phyloP scores from a whole-genome alignment of 2,888 invertebrate genomes.

The Meloe dianella region DNA sequence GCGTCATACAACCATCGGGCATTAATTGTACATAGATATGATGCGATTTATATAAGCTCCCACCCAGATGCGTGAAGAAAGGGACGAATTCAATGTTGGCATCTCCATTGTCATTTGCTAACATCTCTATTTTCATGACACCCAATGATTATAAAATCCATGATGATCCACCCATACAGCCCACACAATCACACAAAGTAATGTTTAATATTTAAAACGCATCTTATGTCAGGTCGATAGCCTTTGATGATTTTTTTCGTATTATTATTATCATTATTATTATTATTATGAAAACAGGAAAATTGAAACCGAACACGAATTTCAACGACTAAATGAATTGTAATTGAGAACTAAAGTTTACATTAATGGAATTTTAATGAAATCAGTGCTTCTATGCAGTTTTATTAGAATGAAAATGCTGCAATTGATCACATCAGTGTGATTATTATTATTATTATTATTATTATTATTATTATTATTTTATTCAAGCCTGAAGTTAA shows the following conservation, averaged over 20 bases:
- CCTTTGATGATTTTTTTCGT: neutral
- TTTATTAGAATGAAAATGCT: neutral
- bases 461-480: no score
- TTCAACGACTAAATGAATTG: neutral
- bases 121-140: slow-evolving; percentile 48
- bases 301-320: neutral
- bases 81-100: slow-evolving; percentile 40
- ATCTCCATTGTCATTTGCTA: slow-evolving; percentile 47
- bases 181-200: slow-evolving; percentile 29
- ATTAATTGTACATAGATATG: slow-evolving; percentile 38
- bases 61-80: slow-evolving; percentile 42
- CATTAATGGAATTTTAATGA: slow-evolving; percentile 4
- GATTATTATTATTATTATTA: no score
- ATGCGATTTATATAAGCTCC: slow-evolving; percentile 34
- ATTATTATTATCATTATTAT: neutral
- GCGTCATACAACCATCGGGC: slow-evolving; percentile 16
- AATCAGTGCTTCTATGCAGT: neutral
- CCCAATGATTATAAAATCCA: slow-evolving; percentile 44
- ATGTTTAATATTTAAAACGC: slow-evolving; percentile 31
- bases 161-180: slow-evolving; percentile 39
- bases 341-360: neutral
- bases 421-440: neutral
- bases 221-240: slow-evolving; percentile 23
- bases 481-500: neutral
- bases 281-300: neutral